These are phyloP conservation scores for Aphyosemion australe DNA, from an alignment of 2,113 vertebrate genomes.

Conservation along the genomic window DNA sequence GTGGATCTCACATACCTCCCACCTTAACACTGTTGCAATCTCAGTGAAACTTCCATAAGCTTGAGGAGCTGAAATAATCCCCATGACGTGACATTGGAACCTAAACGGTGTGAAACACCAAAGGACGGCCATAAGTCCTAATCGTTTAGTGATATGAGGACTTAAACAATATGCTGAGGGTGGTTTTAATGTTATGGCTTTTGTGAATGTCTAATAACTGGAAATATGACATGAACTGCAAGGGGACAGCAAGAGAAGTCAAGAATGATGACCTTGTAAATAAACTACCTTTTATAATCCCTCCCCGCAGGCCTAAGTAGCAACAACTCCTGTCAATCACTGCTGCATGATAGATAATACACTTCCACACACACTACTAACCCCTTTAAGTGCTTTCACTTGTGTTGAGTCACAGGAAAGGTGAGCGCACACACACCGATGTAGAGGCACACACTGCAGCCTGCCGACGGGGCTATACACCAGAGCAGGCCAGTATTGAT, in stretches of 20 bases:
- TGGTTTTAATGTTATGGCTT: background rate
- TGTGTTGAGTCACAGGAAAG: conserved; percentile 12
- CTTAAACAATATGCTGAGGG: background rate
- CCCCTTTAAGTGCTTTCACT: conserved; percentile 30
- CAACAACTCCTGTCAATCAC: conserved; percentile 52
- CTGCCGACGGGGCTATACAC: conserved; percentile 2
- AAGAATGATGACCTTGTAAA: conserved; percentile 67
- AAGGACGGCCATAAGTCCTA: background rate
- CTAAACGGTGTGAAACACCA: background rate
- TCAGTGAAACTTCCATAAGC: background rate
- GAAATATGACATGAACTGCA: conserved; percentile 25
- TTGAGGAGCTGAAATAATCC: background rate
- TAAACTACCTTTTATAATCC: conserved; percentile 68
- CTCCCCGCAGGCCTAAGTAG: conserved; percentile 35
- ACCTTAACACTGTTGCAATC: background rate
- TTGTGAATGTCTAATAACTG: conserved; percentile 3
- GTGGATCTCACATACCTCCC: background rate
- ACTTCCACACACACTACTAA: conserved; percentile 29
- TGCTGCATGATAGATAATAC: conserved; percentile 42
- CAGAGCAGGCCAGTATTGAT: conserved; percentile 47
- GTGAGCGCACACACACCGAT: conserved; percentile 3
- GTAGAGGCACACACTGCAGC: conserved; percentile 13
- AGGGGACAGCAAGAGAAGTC: conserved; percentile 25
- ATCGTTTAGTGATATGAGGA: background rate
- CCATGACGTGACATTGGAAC: background rate